Base-by-base conservation (phyloP, 2,113 vertebrate genomes). In the Plotosus lineatus region DNA sequence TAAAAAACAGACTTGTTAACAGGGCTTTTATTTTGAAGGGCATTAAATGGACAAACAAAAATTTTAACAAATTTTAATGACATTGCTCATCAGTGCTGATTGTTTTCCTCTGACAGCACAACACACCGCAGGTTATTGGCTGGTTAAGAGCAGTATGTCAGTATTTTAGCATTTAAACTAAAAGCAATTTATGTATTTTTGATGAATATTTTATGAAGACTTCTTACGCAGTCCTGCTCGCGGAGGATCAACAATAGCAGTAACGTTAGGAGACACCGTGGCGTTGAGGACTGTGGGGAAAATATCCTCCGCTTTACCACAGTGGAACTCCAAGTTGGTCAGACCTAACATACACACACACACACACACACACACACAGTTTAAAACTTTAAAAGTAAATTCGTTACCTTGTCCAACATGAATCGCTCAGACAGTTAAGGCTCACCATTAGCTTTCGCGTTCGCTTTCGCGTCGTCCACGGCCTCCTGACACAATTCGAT, bases 401-500 rank as follows among this genome's bases (percentile, higher is more conserved):
- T 44, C 11, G 10, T 15, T 10, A 26, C 1, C 65, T 26, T 14
- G 15, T 38, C 36, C 63, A 66, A 40, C 19, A 66, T 12, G 1
- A n/a, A 11, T 11, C n/a, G 23, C 21, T 68, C 65, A 0, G 26
- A 15, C 23, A 14, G 2, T 65, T 38, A 68, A 26, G 12, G 3
- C 12, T 6, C 86, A 98, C 97, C 95, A 0, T 99, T 99, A 19
- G 95, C 88, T 77, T 92, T 85, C 46, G 96, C 96, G 0, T 99
- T 99, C 19, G 90, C 93, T 88, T 91, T 94, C 74, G 97, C 98
- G 0, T 99, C 98, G 53, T 97, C 92, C 85, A 99, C 95, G 0
- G 98, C 98, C 84, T 97, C 97, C 76, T 95, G 95, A 79, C 96
- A 97, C 79, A 98, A 85, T 74, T 99, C 98, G 19, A 99, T 95